Conservation (phyloP, 2,113 vertebrate genomes). For the Phoenicopterus ruber region DNA sequence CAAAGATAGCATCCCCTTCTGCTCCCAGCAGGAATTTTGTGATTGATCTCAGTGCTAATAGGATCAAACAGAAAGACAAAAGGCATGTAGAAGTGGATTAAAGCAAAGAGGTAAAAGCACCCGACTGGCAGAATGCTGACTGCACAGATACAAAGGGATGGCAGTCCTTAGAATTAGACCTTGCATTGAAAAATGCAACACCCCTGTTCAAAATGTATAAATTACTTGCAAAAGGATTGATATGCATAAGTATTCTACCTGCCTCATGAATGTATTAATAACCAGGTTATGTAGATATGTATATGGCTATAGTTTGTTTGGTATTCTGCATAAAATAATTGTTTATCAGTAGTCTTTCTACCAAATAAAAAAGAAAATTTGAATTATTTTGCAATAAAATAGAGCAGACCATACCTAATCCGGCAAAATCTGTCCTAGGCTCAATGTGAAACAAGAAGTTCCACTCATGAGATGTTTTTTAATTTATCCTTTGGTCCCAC, state of each 20-base stretch:
- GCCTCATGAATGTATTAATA: neutral
- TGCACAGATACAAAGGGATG: neutral
- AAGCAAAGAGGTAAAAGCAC: neutral
- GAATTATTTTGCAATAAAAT: neutral
- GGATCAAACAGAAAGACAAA: constrained; percentile 28
- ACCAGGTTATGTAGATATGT: neutral
- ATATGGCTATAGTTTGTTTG: neutral
- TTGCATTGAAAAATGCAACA: neutral
- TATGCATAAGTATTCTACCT: neutral
- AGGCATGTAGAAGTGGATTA: neutral
- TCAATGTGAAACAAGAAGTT: neutral
- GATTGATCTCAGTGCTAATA: constrained; percentile 25
- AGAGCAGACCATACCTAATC: neutral
- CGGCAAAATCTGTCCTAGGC: neutral
- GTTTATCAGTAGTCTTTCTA: neutral
- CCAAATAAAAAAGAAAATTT: neutral
- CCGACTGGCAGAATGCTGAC: neutral
- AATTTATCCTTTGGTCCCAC: neutral
- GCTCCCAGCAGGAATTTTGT: constrained; percentile 20
- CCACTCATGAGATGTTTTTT: neutral
- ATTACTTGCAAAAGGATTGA: neutral
- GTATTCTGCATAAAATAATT: neutral
- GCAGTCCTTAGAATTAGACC: neutral
- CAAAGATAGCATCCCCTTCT: neutral
- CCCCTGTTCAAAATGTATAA: neutral